These are phyloP conservation scores for Neofelis nebulosa DNA, from an alignment of 2,113 vertebrate genomes.

Conservation along the genomic window DNA sequence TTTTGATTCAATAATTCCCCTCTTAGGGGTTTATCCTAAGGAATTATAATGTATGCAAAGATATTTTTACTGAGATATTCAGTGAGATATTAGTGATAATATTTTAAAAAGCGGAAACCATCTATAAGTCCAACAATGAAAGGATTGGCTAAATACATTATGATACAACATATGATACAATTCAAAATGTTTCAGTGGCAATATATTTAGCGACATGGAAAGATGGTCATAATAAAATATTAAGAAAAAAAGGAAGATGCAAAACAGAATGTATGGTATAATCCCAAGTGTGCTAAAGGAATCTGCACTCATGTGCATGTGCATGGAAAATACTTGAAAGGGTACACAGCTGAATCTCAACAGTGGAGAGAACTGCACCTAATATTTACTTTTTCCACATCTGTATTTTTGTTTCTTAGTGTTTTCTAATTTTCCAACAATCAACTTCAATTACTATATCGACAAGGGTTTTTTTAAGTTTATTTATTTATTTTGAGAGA, in stretches of 20 bases:
- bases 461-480: not conserved
- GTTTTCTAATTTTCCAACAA: constrained; percentile 20
- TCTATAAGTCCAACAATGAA: not conserved
- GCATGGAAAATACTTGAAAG: not conserved
- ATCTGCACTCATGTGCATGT: not conserved
- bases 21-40: not conserved
- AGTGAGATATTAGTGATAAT: not conserved
- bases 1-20: not conserved
- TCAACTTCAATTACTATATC: not conserved
- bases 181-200: not conserved
- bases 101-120: not conserved
- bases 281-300: not conserved
- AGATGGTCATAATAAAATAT: constrained; percentile 4
- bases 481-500: too few species aligned
- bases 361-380: not conserved
- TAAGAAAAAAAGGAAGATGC: not conserved
- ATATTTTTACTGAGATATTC: not conserved
- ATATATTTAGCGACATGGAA: not conserved
- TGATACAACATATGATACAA: not conserved
- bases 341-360: not conserved
- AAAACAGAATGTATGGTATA: not conserved
- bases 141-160: not conserved
- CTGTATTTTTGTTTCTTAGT: constrained; percentile 1
- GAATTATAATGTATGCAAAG: not conserved
- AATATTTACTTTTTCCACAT: not conserved